Evolutionary conservation across 1,140 invertebrate species (phyloP).

Genomic region (Pentalonia nigronervosa): DNA sequence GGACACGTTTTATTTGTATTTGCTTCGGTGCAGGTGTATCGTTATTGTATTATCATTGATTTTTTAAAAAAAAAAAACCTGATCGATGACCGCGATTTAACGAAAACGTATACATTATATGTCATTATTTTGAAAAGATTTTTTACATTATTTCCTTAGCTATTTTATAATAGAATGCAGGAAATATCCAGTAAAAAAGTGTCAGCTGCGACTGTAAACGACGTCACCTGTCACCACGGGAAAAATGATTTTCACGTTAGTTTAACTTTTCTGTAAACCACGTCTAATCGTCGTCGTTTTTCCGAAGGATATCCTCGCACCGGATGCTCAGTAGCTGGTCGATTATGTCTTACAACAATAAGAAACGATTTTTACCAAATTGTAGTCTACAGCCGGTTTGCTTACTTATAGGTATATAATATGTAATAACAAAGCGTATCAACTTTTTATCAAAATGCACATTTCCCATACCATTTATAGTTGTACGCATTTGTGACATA

Average conservation of each 20-base stretch:
- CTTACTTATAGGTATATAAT: neutral
- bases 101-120: neutral
- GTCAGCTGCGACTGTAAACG: neutral
- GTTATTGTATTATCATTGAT: neutral
- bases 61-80: neutral
- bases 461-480: neutral
- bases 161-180: neutral
- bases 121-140: neutral
- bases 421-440: neutral
- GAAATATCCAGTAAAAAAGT: neutral
- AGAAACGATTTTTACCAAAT: neutral
- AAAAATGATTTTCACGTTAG: neutral
- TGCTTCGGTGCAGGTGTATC: neutral
- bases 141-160: neutral
- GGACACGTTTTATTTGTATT: neutral
- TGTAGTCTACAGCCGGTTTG: neutral
- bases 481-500: neutral
- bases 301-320: neutral
- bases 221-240: neutral
- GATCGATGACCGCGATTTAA: neutral
- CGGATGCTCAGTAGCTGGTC: neutral
- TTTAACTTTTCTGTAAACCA: slow-evolving; percentile 23
- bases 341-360: neutral
- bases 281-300: neutral
- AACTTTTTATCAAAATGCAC: neutral